Percentiles rank a stretch among this genome's conserved stretches.
phyloP scores from a whole-genome alignment of 2,888 invertebrate species.

The Exephanes ischioxanthus region DNA sequence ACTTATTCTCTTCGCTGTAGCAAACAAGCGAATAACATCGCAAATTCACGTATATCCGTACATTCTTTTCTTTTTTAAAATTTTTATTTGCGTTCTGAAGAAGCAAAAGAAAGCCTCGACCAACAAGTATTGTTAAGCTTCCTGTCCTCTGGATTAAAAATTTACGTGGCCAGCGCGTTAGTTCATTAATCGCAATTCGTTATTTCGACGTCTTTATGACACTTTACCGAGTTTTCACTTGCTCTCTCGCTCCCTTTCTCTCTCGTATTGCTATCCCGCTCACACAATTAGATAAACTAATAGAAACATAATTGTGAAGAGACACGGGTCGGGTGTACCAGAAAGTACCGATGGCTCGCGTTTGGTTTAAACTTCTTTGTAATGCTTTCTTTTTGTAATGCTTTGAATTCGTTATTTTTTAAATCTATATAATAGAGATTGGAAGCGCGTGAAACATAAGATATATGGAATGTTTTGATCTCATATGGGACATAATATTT shows the following conservation, averaged over 20 bases:
- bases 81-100: slow-evolving; percentile 5
- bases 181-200: slow-evolving; percentile 44
- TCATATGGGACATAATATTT: slow-evolving; percentile 51
- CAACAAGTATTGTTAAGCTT: background rate
- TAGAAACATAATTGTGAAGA: slow-evolving; percentile 50
- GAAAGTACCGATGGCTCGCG: slow-evolving; percentile 11
- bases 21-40: slow-evolving; percentile 2
- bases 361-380: background rate
- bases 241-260: slow-evolving; percentile 12
- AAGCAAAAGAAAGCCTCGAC: slow-evolving; percentile 35
- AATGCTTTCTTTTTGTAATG: background rate
- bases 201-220: slow-evolving; percentile 43
- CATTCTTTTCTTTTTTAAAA: background rate
- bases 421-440: slow-evolving; percentile 40
- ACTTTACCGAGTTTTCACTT: slow-evolving; percentile 40
- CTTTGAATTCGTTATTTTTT: background rate
- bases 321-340: slow-evolving; percentile 33
- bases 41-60: background rate
- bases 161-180: slow-evolving; percentile 61
- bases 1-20: background rate
- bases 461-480: slow-evolving; percentile 64
- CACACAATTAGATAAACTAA: slow-evolving; percentile 50
- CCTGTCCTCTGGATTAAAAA: slow-evolving; percentile 21
- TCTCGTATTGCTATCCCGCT: slow-evolving; percentile 51
- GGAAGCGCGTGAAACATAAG: slow-evolving; percentile 58